phyloP scores from a whole-genome alignment of 2,888 invertebrate genomes.

The Drosophila mayaguana region DNA sequence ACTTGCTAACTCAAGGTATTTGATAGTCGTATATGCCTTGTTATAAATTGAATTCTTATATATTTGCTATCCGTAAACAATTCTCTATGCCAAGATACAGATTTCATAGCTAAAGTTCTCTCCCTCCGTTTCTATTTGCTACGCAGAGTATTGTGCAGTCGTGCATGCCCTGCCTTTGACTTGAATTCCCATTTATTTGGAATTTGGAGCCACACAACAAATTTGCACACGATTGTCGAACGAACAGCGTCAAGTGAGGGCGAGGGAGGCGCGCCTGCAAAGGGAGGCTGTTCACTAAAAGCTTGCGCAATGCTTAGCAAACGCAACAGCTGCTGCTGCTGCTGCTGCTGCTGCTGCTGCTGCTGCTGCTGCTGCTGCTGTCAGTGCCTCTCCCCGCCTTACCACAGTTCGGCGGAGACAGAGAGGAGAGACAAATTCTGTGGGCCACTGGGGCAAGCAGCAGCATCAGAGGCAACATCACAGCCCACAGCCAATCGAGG shows the following conservation, averaged over 20 bases:
- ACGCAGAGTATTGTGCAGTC: constrained; percentile 16
- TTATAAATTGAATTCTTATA: not conserved
- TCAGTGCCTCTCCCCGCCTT: not conserved
- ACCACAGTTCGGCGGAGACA: constrained; percentile 11
- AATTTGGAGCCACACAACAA: constrained; percentile 51
- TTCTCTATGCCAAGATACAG: not conserved
- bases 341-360: not conserved
- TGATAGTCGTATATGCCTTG: not conserved
- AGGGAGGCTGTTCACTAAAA: constrained; percentile 31
- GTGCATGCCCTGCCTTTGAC: not conserved
- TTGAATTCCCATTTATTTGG: constrained; percentile 18
- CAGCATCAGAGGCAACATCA: constrained; percentile 12
- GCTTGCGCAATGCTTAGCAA: constrained; percentile 51
- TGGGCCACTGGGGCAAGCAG: constrained; percentile 64
- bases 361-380: not conserved
- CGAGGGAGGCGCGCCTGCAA: not conserved
- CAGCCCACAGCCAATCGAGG: constrained; percentile 18
- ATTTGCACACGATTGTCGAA: constrained; percentile 56
- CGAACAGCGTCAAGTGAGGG: not conserved
- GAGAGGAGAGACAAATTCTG: constrained; percentile 13
- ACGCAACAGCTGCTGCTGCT: constrained; percentile 40
- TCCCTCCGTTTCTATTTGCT: not conserved
- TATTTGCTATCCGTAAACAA: not conserved
- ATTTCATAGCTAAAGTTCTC: not conserved
- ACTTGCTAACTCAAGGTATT: not conserved